These are phyloP conservation scores for Callithrix jacchus DNA, from an alignment of 2,113 vertebrate species.

Conservation along the genomic window DNA sequence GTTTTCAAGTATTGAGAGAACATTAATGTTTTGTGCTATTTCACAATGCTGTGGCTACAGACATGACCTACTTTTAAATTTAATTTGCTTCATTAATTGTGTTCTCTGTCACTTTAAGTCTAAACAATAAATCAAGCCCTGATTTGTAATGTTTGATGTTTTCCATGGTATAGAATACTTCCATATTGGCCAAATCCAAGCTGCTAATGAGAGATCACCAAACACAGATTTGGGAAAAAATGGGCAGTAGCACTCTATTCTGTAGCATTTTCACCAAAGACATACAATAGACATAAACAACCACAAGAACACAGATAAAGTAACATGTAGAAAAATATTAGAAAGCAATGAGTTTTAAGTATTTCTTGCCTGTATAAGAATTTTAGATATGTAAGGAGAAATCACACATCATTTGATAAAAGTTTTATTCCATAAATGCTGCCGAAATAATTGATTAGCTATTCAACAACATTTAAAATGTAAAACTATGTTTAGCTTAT, in stretches of 20 bases:
- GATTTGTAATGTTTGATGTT: neutral
- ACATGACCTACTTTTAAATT: neutral
- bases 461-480: neutral
- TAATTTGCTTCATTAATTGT: neutral
- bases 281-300: neutral
- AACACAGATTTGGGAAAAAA: neutral
- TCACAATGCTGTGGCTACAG: neutral
- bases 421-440: neutral
- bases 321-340: neutral
- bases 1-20: neutral
- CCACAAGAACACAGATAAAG: neutral
- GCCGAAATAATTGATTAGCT: neutral
- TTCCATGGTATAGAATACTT: neutral
- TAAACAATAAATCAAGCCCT: conserved; percentile 14
- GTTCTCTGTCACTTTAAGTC: neutral
- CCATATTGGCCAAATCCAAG: neutral
- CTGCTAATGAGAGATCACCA: neutral
- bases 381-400: neutral
- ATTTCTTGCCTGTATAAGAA: neutral
- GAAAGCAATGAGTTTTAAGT: neutral
- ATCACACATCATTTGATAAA: neutral
- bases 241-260: neutral
- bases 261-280: neutral
- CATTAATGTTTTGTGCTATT: neutral
- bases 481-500: neutral